These are phyloP conservation scores for Phaethon lepturus DNA, from an alignment of 2,113 vertebrate species.

Conservation along the genomic window DNA sequence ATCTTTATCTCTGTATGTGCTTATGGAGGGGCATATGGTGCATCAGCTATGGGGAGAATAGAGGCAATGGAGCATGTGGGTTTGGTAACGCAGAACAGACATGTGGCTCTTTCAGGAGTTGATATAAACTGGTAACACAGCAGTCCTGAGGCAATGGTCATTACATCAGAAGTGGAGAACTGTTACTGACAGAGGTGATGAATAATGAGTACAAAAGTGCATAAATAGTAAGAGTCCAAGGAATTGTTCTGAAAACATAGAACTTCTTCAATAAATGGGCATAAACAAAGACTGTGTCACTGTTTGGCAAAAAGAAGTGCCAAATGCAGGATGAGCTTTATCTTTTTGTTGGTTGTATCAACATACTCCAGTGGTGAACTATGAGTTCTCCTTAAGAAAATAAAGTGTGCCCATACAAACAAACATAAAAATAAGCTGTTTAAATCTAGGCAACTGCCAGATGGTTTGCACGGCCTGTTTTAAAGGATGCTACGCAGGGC, in stretches of 20 bases:
- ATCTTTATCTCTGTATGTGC: not conserved
- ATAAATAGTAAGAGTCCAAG: not conserved
- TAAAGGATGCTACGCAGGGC: not conserved
- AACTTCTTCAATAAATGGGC: not conserved
- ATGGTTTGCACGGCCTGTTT: not conserved
- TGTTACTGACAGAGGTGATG: not conserved
- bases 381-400: not conserved
- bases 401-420: not conserved
- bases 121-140: not conserved
- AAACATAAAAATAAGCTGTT: not conserved
- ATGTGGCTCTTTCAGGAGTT: not conserved
- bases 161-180: not conserved
- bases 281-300: not conserved
- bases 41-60: not conserved
- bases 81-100: not conserved
- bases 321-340: not conserved
- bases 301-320: not conserved
- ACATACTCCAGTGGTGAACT: not conserved
- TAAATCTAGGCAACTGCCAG: not conserved
- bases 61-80: not conserved
- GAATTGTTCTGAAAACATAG: conserved; percentile 16
- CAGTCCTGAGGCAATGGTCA: not conserved
- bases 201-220: not conserved
- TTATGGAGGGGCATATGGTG: not conserved
- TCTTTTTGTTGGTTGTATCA: conserved; percentile 22